phyloP scores from a whole-genome alignment of 23 tunicate genomes.

The Trididemnum nubilum region DNA sequence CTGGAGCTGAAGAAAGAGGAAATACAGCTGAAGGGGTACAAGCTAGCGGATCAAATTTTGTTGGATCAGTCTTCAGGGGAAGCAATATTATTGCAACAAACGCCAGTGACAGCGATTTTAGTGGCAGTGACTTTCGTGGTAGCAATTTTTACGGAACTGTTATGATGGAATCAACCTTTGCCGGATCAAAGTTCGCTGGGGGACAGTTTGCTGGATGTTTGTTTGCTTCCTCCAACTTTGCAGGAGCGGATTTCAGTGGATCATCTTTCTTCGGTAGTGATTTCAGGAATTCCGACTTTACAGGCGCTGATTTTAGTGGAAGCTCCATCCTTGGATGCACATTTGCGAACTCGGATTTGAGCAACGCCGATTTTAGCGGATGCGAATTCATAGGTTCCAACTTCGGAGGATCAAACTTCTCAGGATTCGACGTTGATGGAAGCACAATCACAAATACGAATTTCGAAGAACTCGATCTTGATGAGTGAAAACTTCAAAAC shows the following conservation, averaged over 20 bases:
- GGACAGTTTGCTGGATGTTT: not conserved
- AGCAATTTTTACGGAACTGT: not conserved
- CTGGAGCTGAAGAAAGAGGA: not conserved
- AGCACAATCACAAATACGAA: not conserved
- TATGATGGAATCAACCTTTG: not conserved
- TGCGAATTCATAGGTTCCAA: not conserved
- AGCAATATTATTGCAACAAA: not conserved
- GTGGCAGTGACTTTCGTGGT: constrained; percentile 1
- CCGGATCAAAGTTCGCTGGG: not conserved
- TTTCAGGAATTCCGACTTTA: not conserved
- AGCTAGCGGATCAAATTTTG: not conserved
- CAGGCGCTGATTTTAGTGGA: constrained; percentile 14
- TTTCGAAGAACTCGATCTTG: no score
- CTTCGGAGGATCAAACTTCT: constrained; percentile 19
- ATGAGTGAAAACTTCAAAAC: no score
- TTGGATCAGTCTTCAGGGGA: constrained; percentile 5
- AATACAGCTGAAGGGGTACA: not conserved
- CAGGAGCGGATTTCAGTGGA: constrained; percentile 19
- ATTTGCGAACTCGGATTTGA: not conserved
- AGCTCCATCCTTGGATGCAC: not conserved
- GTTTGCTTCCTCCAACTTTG: not conserved
- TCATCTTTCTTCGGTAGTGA: not conserved
- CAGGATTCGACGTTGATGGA: not conserved
- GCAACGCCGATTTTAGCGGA: constrained; percentile 11
- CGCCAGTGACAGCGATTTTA: constrained; percentile 4